phyloP scores from a whole-genome alignment of 2,797 vertebrate genomes.

The Anguilla anguilla region DNA sequence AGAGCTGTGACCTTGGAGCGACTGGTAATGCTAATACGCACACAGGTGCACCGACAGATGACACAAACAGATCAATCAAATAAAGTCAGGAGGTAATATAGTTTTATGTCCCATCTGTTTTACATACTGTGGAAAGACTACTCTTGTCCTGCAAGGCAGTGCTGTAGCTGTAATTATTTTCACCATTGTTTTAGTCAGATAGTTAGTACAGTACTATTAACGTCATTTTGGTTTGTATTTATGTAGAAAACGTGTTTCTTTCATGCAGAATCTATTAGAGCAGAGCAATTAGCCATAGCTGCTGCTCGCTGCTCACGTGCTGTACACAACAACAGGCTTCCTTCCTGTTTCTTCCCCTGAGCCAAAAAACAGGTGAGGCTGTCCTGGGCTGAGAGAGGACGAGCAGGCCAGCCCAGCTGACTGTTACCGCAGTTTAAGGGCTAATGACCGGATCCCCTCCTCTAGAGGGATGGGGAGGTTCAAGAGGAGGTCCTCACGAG shows the following conservation, averaged over 20 bases:
- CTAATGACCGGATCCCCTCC: not conserved
- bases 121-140: not conserved
- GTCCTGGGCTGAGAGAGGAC: not conserved
- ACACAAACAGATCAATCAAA: not conserved
- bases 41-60: constrained; percentile 11
- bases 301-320: not conserved
- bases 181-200: not conserved
- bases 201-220: not conserved
- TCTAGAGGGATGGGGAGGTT: not conserved
- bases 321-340: not conserved
- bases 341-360: not conserved
- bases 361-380: not conserved
- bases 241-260: not conserved
- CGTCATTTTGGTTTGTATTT: not conserved
- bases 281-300: not conserved
- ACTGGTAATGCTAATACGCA: constrained; percentile 2
- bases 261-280: not conserved
- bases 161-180: not conserved
- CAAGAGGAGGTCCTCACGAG: not conserved
- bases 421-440: not conserved
- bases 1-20: not conserved
- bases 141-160: not conserved
- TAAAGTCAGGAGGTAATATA: not conserved
- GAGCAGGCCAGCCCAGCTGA: not conserved
- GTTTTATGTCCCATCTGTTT: not conserved